phyloP scores from a whole-genome alignment of 92 coral and sea anemone genomes.

The Epizoanthus rinbou region DNA sequence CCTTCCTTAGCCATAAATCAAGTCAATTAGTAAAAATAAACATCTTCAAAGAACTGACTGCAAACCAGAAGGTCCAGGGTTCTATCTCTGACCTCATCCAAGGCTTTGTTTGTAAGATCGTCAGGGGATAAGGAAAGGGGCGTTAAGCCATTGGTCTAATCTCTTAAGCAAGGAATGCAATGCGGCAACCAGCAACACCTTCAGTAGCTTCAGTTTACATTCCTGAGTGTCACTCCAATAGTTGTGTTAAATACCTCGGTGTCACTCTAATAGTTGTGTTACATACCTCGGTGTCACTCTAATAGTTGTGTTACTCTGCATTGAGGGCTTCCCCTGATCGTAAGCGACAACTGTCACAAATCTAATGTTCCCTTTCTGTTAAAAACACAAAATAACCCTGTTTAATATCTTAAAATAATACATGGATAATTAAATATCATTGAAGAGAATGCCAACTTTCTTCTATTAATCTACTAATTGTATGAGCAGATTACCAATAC shows the following conservation, averaged over 20 bases:
- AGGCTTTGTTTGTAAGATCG: too few relatives aligned
- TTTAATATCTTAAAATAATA: background rate
- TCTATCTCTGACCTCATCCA: background rate
- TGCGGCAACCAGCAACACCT: too few relatives aligned
- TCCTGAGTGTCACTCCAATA: background rate
- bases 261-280: slow-evolving; percentile 25
- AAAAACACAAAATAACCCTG: background rate
- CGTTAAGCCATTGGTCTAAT: too few relatives aligned
- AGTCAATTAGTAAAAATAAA: too few relatives aligned
- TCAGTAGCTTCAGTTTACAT: background rate
- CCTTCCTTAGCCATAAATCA: too few relatives aligned
- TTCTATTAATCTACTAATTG: too few relatives aligned
- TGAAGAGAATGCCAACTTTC: too few relatives aligned
- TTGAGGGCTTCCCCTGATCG: slow-evolving; percentile 78
- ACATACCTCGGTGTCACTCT: slow-evolving; percentile 57
- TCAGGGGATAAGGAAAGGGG: too few relatives aligned
- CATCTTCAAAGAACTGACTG: background rate
- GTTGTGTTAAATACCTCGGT: slow-evolving; percentile 47
- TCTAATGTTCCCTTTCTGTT: background rate
- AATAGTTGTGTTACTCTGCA: slow-evolving; percentile 68
- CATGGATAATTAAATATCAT: background rate
- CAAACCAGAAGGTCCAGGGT: too few relatives aligned
- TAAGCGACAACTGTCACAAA: slow-evolving; percentile 69
- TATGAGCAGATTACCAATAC: too few relatives aligned
- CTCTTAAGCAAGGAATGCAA: too few relatives aligned